Conservation (phyloP, 2,888 invertebrate genomes). For the Rhamphomyia laevipes region DNA sequence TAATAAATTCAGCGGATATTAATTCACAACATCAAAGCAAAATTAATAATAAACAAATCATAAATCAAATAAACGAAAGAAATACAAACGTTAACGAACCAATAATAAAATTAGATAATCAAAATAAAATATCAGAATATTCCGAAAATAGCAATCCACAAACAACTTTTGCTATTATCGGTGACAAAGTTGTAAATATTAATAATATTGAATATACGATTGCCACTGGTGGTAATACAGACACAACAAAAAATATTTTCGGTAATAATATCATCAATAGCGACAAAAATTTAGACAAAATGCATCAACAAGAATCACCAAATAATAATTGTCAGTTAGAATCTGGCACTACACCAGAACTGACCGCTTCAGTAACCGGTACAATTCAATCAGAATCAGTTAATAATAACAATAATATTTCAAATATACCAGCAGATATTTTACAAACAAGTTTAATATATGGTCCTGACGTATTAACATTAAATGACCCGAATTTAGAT, state of each 20-base stretch:
- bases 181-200: neutral
- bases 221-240: conserved; percentile 11
- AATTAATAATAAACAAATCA: too few species aligned
- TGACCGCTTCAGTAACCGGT: conserved; percentile 22
- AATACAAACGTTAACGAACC: too few species aligned
- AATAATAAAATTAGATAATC: too few species aligned
- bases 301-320: neutral
- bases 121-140: too few species aligned
- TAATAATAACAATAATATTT: conserved; percentile 16
- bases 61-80: too few species aligned
- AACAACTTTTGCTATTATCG: neutral
- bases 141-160: neutral
- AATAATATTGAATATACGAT: conserved; percentile 3
- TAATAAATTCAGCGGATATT: too few species aligned
- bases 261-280: too few species aligned
- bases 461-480: neutral
- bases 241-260: neutral
- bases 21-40: too few species aligned
- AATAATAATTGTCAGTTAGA: neutral
- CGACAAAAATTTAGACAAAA: neutral
- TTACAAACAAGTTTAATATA: conserved; percentile 10
- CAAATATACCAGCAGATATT: conserved; percentile 28
- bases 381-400: conserved; percentile 19
- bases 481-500: conserved; percentile 23
- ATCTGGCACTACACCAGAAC: conserved; percentile 5